Evolutionary conservation across 1,140 invertebrate species (phyloP).

Genomic region (Spodoptera litura): DNA sequence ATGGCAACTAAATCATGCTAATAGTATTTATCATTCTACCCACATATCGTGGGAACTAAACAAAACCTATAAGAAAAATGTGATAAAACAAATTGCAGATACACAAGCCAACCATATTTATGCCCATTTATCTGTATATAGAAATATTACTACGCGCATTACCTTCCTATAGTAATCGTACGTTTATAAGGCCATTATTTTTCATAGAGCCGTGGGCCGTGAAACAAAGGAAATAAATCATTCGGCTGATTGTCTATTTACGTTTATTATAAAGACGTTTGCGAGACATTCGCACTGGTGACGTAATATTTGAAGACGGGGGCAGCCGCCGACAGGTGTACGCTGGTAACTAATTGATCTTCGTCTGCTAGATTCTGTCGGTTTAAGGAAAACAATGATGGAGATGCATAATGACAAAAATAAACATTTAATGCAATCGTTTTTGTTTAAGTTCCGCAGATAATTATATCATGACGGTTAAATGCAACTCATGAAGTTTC

Average conservation of each 20-base stretch:
- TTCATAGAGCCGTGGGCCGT: constrained; percentile 24
- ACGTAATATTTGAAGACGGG: constrained; percentile 33
- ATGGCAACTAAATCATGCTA: too few species aligned
- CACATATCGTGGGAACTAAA: constrained; percentile 30
- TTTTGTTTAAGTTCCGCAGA: too few species aligned
- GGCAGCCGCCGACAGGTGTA: constrained; percentile 27
- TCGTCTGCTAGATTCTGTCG: not conserved
- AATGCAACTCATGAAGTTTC: too few species aligned
- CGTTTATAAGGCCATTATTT: constrained; percentile 45
- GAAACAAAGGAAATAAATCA: constrained; percentile 47
- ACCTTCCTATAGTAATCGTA: constrained; percentile 8
- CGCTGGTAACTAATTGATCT: constrained; percentile 16
- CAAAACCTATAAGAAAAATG: constrained; percentile 27
- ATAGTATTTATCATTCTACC: not conserved
- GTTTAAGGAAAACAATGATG: not conserved
- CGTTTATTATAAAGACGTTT: constrained; percentile 44
- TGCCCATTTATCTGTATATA: constrained; percentile 43
- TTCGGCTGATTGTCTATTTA: constrained; percentile 36
- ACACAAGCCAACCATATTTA: constrained; percentile 26
- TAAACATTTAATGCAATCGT: not conserved
- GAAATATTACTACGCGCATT: constrained; percentile 19
- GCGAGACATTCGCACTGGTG: constrained; percentile 23
- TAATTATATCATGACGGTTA: too few species aligned
- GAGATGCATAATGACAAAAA: not conserved
- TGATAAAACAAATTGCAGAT: constrained; percentile 17